A percentile compares a stretch with the other conserved stretches of the same genome.
Evolutionary conservation across 2,797 vertebrate species (phyloP).

Genomic region (Podarcis siculus): DNA sequence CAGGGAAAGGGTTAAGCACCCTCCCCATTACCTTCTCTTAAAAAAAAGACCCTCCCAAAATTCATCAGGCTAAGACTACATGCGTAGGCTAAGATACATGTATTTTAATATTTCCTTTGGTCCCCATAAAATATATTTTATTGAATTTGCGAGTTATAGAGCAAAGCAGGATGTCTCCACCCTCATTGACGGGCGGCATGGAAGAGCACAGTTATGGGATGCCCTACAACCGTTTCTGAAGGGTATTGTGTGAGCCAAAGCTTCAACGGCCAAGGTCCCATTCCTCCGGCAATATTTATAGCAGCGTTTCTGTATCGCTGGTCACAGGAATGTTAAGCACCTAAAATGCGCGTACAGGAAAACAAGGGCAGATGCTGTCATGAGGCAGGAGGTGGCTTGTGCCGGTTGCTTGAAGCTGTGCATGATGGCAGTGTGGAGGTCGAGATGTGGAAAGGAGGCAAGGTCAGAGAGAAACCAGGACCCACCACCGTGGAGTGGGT

Average conservation of each 20-base stretch:
- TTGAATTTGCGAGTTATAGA: neutral
- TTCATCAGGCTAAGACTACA: neutral
- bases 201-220: neutral
- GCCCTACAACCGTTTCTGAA: neutral
- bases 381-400: neutral
- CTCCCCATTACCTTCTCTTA: neutral
- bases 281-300: slow-evolving; percentile 22
- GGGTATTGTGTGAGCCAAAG: neutral
- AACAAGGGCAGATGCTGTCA: neutral
- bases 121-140: neutral
- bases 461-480: too few relatives aligned
- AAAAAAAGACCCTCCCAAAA: neutral
- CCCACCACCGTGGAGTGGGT: neutral
- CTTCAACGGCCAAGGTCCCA: neutral
- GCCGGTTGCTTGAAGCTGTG: too few relatives aligned
- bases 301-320: neutral
- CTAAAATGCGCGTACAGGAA: neutral
- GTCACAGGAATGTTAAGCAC: slow-evolving; percentile 21
- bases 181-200: too few relatives aligned
- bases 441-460: neutral
- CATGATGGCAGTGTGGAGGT: too few relatives aligned
- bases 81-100: neutral
- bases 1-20: neutral
- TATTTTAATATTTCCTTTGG: neutral
- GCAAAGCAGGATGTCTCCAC: neutral